phyloP scores from a whole-genome alignment of 2,888 invertebrate species.

The Ecdyonurus torrentis region DNA sequence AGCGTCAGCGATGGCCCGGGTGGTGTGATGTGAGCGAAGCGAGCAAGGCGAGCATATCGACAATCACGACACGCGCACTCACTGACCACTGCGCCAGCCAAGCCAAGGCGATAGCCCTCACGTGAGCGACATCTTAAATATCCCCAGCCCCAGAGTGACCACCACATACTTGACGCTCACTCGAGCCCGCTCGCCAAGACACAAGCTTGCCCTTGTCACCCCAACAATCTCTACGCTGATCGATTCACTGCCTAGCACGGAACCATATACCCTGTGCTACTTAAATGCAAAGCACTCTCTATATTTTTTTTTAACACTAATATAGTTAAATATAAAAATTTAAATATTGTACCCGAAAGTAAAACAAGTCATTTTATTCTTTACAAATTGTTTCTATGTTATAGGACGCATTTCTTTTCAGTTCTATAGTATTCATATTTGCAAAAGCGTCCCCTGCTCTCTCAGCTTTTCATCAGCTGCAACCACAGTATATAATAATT shows the following conservation, averaged over 20 bases:
- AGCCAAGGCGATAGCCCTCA: not conserved
- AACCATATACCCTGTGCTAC: no score
- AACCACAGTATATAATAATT: not conserved
- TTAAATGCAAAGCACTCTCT: no score
- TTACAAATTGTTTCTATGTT: no score
- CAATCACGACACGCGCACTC: not conserved
- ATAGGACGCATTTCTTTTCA: no score
- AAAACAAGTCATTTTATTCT: no score
- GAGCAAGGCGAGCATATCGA: not conserved
- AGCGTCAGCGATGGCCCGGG: no score
- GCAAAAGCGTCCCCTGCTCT: not conserved
- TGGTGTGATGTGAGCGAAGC: no score
- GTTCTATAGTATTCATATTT: not conserved
- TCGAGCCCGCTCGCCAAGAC: not conserved
- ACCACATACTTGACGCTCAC: not conserved
- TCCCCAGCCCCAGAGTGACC: not conserved
- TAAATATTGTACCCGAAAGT: no score
- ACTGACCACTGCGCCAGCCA: not conserved
- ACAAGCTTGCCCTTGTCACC: no score
- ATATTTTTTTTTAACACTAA: no score
- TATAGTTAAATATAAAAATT: no score
- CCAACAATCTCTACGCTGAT: no score
- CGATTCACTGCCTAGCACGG: not conserved
- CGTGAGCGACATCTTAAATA: not conserved
- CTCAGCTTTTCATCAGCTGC: not conserved